These are phyloP conservation scores for Hesperia comma DNA, from an alignment of 2,888 invertebrate genomes.

Conservation along the genomic window DNA sequence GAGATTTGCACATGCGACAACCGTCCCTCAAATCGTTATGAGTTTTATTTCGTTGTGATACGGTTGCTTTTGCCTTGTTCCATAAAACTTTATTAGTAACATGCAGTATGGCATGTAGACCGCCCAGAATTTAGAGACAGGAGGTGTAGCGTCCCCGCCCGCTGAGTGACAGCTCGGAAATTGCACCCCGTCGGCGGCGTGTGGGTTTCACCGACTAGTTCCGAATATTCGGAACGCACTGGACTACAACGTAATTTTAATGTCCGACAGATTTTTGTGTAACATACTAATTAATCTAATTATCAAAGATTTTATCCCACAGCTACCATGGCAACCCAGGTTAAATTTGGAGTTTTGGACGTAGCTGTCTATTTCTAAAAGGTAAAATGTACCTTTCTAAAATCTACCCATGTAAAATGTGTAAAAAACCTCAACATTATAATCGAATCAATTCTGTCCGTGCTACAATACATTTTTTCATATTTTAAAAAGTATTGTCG, in stretches of 20 bases:
- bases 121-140: constrained; percentile 37
- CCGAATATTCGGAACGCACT: constrained; percentile 24
- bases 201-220: constrained; percentile 25
- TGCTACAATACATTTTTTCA: no score
- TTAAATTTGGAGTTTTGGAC: no score
- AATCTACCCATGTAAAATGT: no score
- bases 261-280: no score
- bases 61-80: neutral
- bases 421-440: no score
- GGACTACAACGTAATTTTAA: neutral
- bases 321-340: no score
- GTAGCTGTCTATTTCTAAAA: no score
- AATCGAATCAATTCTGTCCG: no score
- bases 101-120: constrained; percentile 18
- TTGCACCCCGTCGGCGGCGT: constrained; percentile 56
- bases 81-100: neutral
- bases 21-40: neutral
- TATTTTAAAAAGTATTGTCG: no score
- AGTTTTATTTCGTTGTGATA: neutral
- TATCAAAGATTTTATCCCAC: no score
- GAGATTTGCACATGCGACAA: neutral
- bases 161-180: constrained; percentile 66
- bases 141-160: constrained; percentile 38
- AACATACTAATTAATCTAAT: no score
- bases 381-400: no score